Conservation (phyloP, 2,797 vertebrate genomes). For the Buphagus erythrorhynchus region DNA sequence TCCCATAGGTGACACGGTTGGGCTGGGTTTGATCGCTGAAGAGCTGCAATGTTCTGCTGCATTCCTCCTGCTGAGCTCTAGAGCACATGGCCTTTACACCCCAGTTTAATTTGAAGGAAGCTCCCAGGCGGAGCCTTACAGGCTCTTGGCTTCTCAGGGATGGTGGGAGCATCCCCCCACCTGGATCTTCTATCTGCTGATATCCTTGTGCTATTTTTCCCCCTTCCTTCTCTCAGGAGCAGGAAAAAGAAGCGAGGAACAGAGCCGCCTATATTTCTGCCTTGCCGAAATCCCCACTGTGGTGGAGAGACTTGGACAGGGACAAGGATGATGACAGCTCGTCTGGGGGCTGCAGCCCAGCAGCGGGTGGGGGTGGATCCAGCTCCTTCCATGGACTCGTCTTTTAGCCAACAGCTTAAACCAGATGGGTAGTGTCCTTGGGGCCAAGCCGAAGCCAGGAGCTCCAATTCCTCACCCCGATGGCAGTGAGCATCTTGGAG, state of each 20-base stretch:
- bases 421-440: background rate
- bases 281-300: slow-evolving; percentile 73
- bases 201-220: background rate
- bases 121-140: background rate
- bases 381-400: slow-evolving; percentile 79
- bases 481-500: background rate
- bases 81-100: background rate
- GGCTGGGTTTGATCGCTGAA: background rate
- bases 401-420: slow-evolving; percentile 58
- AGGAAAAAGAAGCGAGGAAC: slow-evolving; percentile 82
- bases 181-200: background rate
- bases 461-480: background rate
- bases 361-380: slow-evolving; percentile 41
- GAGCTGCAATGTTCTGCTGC: background rate
- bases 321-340: slow-evolving; percentile 80
- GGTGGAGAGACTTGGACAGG: slow-evolving; percentile 81
- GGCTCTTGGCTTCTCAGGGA: background rate
- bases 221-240: slow-evolving; percentile 72
- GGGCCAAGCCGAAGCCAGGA: background rate
- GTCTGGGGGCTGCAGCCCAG: slow-evolving; percentile 72
- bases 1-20: background rate
- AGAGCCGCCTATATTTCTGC: slow-evolving; percentile 77
- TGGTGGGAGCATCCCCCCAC: background rate
- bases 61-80: background rate
- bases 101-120: background rate